Evolutionary conservation across 2,113 vertebrate genomes (phyloP), one percentile per base, ranked within the genome.

Genomic region (Perca flavescens): DNA sequence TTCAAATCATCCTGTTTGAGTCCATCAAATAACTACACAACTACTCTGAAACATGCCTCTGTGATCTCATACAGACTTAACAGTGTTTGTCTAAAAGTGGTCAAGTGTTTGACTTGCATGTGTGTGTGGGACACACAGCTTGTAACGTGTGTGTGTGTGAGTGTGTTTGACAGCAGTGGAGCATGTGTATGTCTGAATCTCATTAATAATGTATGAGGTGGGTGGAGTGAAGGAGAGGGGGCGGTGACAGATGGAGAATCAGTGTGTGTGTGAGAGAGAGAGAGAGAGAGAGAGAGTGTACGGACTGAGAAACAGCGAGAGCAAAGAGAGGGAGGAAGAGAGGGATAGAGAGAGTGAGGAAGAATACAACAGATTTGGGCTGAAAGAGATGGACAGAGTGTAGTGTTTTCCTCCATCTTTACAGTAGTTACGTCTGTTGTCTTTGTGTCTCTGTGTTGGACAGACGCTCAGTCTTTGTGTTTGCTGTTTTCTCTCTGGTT

Each of bases 131-230:
- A 66, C 63, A 64, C 25, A 16, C 31, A 10, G 31, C 57, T 52
- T 74, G 22, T 62, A 80, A 61, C 50, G 12, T 74, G 67, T 77
- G 71, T 60, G 68, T 34, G 61, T 53, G 57, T 72, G 61, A 52
- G 78, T 66, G 63, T 74, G 79, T 79, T 77, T 86, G 82, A 64
- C 76, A 85, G 71, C 62, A 54, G 67, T 31, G 36, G 25, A 66
- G 79, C 47, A 13, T 43, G 56, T 71, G 71, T 83, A 74, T 66
- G 56, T 82, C 43, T 80, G 58, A 61, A 82, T 62, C 40, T 82
- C 46, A 92, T 95, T 82, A 88, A 95, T 94, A 91, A 95, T 95
- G 84, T 58, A 96, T 95, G 90, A 94, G 92, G 89, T 94, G 91
- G 94, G 93, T 82, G 87, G 93, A 88, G 69, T 81, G 52, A 92